Evolutionary conservation across 2,888 invertebrate species (phyloP), one percentile per base, ranked within the genome.

Genomic region (Amaurobius ferox): DNA sequence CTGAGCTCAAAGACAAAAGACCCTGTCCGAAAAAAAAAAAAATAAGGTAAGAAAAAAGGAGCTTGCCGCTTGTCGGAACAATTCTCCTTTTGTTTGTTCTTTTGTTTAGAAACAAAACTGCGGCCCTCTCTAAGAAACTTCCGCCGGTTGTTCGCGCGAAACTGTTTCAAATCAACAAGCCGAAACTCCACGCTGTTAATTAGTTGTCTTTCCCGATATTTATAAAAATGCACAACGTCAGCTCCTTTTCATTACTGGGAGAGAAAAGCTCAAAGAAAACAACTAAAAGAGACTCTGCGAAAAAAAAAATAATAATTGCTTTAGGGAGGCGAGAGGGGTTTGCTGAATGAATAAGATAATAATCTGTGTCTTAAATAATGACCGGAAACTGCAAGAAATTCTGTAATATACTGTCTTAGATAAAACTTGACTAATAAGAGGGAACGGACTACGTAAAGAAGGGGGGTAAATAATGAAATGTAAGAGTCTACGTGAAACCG

Each of bases 331-430:
- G 78, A 72, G 85, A 71, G 85, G 85, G 85, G 76, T 81, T 80
- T 81, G 30, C 68, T 35, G 79, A 86, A 86, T 86, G 86, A 86
- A 79, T 86, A 74, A 76, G 86, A 86, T 86, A 86, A 79, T 79
- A 79, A 86, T 86, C 86, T 86, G 79, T 86, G 77, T 86, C 79
- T 79, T 77, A 86, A 86, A 86, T 86, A 86, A 86, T 86, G 86
- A 86, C 86, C 86, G 86, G 86, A 86, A 79, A 76, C 86, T 79
- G 76, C 66, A 79, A 79, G 86, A 86, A 86, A 86, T 86, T 86
- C 86, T 86, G 86, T 86, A 86, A 86, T 86, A 86, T 86, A 86
- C 79, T 86, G 76, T 78, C 79, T 86, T 79, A 79, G 86, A 86
- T 86, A 79, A 86, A 86, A 83, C 74, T 79, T 79, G 79, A 79